Evolutionary conservation across 2,113 vertebrate species (phyloP).

Genomic region (Pachyramphus minor): DNA sequence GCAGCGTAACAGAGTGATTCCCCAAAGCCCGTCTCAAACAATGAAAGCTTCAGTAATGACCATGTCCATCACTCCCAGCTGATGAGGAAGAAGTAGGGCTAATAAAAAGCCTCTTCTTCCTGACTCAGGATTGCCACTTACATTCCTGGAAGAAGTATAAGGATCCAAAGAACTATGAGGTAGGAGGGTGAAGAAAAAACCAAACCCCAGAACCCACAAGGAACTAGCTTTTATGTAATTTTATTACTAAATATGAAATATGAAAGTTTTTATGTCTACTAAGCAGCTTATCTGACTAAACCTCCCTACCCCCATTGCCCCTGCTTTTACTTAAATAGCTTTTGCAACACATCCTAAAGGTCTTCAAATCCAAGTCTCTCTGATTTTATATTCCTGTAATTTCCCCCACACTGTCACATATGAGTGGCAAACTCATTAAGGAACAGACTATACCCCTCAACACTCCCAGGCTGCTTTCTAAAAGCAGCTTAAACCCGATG

Average conservation of each 20-base stretch:
- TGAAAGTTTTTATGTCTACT: neutral
- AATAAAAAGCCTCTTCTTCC: neutral
- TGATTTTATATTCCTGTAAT: neutral
- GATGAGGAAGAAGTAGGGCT: neutral
- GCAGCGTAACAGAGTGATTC: neutral
- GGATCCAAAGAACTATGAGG: neutral
- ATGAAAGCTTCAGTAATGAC: neutral
- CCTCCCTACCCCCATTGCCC: neutral
- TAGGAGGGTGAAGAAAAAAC: neutral
- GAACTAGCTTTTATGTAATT: neutral
- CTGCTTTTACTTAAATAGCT: neutral
- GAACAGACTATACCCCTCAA: neutral
- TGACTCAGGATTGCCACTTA: neutral
- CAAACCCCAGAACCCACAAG: neutral
- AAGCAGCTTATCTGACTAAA: neutral
- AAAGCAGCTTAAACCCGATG: neutral
- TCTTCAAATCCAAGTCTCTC: neutral
- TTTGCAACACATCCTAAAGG: neutral
- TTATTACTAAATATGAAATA: neutral
- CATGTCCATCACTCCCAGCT: neutral
- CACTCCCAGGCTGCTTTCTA: neutral
- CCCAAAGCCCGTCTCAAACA: neutral
- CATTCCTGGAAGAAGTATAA: neutral
- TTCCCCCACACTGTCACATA: neutral
- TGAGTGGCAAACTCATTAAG: neutral